phyloP scores from a whole-genome alignment of 2,113 vertebrate genomes.

The Setophaga kirtlandii region DNA sequence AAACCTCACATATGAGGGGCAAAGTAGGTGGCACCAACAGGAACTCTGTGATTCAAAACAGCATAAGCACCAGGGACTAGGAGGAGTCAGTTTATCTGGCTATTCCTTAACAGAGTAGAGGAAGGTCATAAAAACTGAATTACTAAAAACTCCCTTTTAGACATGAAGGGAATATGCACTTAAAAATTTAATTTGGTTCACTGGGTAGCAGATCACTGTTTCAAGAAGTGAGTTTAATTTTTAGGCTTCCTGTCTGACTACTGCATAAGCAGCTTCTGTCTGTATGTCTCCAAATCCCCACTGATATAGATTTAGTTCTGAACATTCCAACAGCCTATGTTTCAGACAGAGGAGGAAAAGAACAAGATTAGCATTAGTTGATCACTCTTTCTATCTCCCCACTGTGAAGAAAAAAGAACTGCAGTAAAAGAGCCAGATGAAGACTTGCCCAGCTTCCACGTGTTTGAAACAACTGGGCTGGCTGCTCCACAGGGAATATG shows the following conservation, averaged over 20 bases:
- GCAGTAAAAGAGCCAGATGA: neutral
- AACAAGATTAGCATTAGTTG: neutral
- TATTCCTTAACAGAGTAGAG: neutral
- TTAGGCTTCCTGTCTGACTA: neutral
- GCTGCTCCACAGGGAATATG: neutral
- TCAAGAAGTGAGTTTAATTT: neutral
- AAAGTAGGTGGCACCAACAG: neutral
- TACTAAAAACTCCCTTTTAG: neutral
- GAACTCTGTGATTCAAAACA: neutral
- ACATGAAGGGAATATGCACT: neutral
- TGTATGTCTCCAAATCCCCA: neutral
- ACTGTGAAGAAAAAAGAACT: neutral
- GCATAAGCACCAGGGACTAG: neutral
- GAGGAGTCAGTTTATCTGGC: neutral
- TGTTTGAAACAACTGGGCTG: neutral
- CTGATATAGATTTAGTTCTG: neutral
- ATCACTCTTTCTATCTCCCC: neutral
- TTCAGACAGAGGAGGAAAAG: neutral
- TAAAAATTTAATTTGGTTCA: neutral
- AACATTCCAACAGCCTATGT: neutral
- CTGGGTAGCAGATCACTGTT: neutral
- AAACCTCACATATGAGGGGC: neutral
- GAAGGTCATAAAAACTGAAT: neutral
- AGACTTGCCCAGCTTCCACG: neutral
- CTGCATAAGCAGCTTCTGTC: neutral